phyloP scores from a whole-genome alignment of 2,113 vertebrate species.

The Beaufortia kweichowensis region DNA sequence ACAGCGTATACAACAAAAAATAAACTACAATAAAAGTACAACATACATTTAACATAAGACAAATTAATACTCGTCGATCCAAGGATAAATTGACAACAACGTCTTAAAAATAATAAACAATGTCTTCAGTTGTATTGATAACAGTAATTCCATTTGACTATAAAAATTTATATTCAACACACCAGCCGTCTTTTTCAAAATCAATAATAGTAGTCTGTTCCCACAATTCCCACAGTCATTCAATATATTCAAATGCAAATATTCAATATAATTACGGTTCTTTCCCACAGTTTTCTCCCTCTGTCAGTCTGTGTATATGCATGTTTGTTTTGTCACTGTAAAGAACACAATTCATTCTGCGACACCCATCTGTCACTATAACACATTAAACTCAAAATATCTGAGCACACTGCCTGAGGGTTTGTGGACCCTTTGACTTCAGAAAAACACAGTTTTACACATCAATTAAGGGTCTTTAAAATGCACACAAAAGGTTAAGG shows the following conservation, averaged over 20 bases:
- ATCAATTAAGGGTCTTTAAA: conserved; percentile 44
- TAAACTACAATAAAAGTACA: too few species aligned
- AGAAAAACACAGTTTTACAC: conserved; percentile 21
- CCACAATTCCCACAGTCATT: too few species aligned
- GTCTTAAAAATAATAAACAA: too few species aligned
- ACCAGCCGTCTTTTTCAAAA: too few species aligned
- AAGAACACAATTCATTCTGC: background rate
- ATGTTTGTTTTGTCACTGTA: background rate
- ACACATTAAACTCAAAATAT: background rate
- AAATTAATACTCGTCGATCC: background rate
- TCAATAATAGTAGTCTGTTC: too few species aligned
- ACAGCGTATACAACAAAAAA: too few species aligned
- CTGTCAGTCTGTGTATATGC: background rate
- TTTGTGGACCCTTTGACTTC: conserved; percentile 7
- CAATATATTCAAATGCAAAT: background rate
- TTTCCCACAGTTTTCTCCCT: background rate
- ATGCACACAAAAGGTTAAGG: conserved; percentile 37
- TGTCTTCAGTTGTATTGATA: too few species aligned
- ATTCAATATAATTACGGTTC: background rate
- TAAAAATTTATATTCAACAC: too few species aligned
- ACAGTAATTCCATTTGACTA: too few species aligned
- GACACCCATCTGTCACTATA: background rate
- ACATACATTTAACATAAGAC: too few species aligned
- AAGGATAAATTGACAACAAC: too few species aligned
- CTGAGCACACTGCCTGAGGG: conserved; percentile 1